phyloP scores from a whole-genome alignment of 2,797 vertebrate species.

The Eremophila alpestris region DNA sequence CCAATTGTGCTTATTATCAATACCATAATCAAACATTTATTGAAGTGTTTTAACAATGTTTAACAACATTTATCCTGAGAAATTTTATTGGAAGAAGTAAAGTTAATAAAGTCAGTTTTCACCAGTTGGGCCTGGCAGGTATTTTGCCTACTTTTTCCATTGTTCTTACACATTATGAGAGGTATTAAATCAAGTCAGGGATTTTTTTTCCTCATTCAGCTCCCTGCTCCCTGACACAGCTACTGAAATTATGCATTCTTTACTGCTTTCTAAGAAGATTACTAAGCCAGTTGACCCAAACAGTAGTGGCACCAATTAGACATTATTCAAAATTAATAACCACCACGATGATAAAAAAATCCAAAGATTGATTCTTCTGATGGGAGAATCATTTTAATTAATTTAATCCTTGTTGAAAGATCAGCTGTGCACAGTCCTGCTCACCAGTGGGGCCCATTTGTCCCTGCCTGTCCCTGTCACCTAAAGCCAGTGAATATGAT shows the following conservation, averaged over 20 bases:
- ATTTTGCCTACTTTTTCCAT: not conserved
- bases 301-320: constrained; percentile 79
- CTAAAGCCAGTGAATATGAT: constrained; percentile 83
- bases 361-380: constrained; percentile 80
- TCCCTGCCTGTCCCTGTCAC: constrained; percentile 70
- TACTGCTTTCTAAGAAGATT: constrained; percentile 70
- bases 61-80: no score
- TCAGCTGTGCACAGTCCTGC: constrained; percentile 83
- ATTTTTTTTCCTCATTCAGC: not conserved
- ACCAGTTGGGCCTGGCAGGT: not conserved
- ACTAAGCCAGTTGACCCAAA: constrained; percentile 67
- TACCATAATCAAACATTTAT: not conserved
- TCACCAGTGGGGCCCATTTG: constrained; percentile 79
- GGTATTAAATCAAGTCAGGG: not conserved
- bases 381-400: constrained; percentile 84
- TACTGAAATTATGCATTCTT: constrained; percentile 73
- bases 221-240: constrained; percentile 34
- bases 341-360: constrained; percentile 81
- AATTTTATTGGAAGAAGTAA: not conserved
- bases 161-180: not conserved
- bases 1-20: not conserved
- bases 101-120: not conserved
- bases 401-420: constrained; percentile 94
- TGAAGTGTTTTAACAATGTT: not conserved
- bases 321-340: constrained; percentile 85